phyloP scores from a whole-genome alignment of 2,797 vertebrate genomes.

The Danio aesculapii region DNA sequence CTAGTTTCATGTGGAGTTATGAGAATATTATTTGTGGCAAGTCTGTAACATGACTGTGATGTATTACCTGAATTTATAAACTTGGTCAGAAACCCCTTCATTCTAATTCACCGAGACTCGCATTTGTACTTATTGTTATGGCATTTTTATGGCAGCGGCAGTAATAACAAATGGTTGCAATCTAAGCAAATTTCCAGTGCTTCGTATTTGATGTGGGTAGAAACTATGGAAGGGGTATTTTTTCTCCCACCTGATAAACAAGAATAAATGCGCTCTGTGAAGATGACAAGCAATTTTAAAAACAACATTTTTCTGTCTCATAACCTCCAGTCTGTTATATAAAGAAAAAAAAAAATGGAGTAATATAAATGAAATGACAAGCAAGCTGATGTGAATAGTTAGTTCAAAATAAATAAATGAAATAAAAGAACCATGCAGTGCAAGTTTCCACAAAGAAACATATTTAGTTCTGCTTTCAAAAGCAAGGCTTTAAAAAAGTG shows the following conservation, averaged over 20 bases:
- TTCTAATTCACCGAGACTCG: slow-evolving; percentile 57
- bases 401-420: background rate
- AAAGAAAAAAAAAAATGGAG: background rate
- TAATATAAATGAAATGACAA: slow-evolving; percentile 25
- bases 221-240: slow-evolving; percentile 39
- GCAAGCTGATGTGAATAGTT: background rate
- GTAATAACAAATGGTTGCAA: slow-evolving; percentile 66
- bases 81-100: slow-evolving; percentile 55
- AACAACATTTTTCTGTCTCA: slow-evolving; percentile 35
- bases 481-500: background rate
- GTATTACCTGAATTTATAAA: slow-evolving; percentile 61
- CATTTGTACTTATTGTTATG: slow-evolving; percentile 59
- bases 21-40: slow-evolving; percentile 65
- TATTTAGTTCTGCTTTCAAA: background rate
- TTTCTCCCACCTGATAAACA: slow-evolving; percentile 53
- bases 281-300: slow-evolving; percentile 61
- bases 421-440: background rate
- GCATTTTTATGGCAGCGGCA: slow-evolving; percentile 52
- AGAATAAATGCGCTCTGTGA: slow-evolving; percentile 61
- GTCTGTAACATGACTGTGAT: slow-evolving; percentile 65
- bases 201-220: slow-evolving; percentile 60
- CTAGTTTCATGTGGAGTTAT: background rate
- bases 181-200: slow-evolving; percentile 59
- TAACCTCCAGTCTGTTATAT: slow-evolving; percentile 30
- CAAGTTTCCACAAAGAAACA: background rate